phyloP scores from a whole-genome alignment of 2,888 invertebrate genomes.

The Pomacea canaliculata region DNA sequence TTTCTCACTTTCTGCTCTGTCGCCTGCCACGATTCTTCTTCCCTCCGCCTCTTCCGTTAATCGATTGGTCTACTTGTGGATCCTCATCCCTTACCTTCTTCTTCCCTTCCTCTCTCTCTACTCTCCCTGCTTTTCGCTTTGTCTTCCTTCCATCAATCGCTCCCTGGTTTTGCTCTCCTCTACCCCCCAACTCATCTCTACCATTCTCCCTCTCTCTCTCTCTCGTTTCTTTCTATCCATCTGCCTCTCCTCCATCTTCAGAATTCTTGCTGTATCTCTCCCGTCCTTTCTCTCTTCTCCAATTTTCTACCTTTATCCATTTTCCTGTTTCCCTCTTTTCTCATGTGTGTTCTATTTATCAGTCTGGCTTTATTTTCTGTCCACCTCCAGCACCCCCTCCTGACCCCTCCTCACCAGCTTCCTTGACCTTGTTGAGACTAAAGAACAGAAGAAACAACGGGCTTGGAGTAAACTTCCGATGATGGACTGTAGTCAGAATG shows the following conservation, averaged over 20 bases:
- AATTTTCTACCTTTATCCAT: too few relatives aligned
- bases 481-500: too few relatives aligned
- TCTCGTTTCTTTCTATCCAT: background rate
- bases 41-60: background rate
- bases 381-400: too few relatives aligned
- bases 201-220: background rate
- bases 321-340: too few relatives aligned
- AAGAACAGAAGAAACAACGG: too few relatives aligned
- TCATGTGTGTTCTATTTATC: too few relatives aligned
- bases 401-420: too few relatives aligned
- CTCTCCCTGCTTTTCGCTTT: background rate
- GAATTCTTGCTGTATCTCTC: background rate
- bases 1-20: background rate
- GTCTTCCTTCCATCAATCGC: background rate
- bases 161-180: background rate
- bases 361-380: too few relatives aligned
- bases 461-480: too few relatives aligned
- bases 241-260: background rate
- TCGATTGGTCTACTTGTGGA: background rate
- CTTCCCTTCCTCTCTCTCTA: background rate
- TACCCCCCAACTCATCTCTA: background rate
- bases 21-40: background rate
- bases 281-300: background rate
- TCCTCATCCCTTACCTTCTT: background rate
- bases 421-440: too few relatives aligned